Base-by-base conservation (phyloP, 2,797 vertebrate species). In the Babyrousa celebensis region DNA sequence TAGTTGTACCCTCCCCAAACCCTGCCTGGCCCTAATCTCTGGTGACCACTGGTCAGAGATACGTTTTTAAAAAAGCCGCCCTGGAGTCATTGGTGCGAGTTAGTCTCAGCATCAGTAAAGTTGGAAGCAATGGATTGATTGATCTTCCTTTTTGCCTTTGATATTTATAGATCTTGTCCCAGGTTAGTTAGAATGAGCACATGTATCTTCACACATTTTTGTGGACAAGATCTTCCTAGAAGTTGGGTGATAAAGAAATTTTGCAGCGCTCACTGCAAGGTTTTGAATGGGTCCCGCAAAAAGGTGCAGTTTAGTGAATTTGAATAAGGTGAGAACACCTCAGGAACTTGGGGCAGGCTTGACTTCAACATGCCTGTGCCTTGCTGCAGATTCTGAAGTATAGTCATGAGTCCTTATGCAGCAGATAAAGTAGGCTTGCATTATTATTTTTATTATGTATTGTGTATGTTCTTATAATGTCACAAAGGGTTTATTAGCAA, bases 1-100 rank as follows among this genome's bases (percentile, higher is more conserved):
- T 11, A n/a, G 75, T 27, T 56, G 0, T 15, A 8, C 2, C 0
- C 17, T 29, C 20, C 21, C 20, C 5, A 40, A 7, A 21, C 8
- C 36, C 12, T 18, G 17, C 43, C 16, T 6, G 2, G 29, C 29
- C 14, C 27, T 43, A 79, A 52, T 79, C 32, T 63, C 27, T 78
- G 16, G 15, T 60, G 20, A 72, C 27, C 25, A 36, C 36, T 14
- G 9, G 18, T 52, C 25, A 75, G 54, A 79, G 12, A 12, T 62
- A 58, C 3, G 15, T 27, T 78, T 71, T 20, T 16, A 23, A 85
- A 84, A 84, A 92, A 15, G 5, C 17, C 43, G 52, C 25, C 10
- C 72, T 21, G 12, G 14, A 52, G 18, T 88, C 60, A 62, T 25
- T 89, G 43, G 83, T 77, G n/a, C 29, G 27, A 1, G 58, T 95